Evolutionary conservation across 2,797 vertebrate species (phyloP), one percentile per base, ranked within the genome.

Genomic region (Myotis vivesi): DNA sequence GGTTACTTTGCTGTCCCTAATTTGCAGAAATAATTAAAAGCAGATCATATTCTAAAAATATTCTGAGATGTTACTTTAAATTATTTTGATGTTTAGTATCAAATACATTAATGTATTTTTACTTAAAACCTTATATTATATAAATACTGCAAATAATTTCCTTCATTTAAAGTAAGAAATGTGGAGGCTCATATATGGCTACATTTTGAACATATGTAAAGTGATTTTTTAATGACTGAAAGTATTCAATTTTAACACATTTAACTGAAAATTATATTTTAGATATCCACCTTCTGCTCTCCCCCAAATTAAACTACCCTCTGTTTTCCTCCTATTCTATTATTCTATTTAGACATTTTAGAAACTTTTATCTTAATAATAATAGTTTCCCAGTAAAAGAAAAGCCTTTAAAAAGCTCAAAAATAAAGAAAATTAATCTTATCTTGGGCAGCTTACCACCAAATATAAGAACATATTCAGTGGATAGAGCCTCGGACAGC

Each of bases 381-480:
- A 91, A 91, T 19, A 8, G 44, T 57, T 92, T 82, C 77, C 71
- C 62, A 75, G 28, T 59, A 33, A 68, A 85, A 77, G 25, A 33
- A 13, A 87, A 38, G 8, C 11, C 38, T 90, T 30, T 77, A 9
- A 89, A 91, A 93, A 92, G 68, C 85, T 93, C 44, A 85, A 94
- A 95, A 94, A 93, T 69, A 94, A 89, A n/a, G 8, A 66, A 91
- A 92, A 91, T 57, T 92, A 94, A 94, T 94, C 96, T 95, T 96
- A 95, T 87, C 85, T 7, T 93, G 55, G 53, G 36, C 51, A 87
- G 77, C 69, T 91, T 96, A 95, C 93, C 84, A 84, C 57, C 83
- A 97, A 97, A 95, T 92, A 59, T 94, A 97, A 94, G 87, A 96
- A 88, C 87, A 92, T 90, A 94, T 91, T 62, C 59, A 62, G 59